Evolutionary conservation across 2,113 vertebrate genomes (phyloP).

Genomic region (Psilopsiagon aymara): DNA sequence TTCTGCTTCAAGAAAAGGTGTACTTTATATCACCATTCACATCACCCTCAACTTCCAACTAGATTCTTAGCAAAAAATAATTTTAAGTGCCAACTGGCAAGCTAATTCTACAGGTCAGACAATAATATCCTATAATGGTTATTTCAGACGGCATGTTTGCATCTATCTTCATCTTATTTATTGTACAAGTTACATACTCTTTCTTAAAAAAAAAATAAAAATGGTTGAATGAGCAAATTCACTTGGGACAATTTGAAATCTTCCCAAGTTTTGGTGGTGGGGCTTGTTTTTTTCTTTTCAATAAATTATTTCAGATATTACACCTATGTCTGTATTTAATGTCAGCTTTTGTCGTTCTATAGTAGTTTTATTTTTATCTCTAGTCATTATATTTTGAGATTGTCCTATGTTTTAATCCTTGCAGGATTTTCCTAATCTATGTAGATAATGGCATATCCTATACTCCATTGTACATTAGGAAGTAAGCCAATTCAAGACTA

Average conservation of each 20-base stretch:
- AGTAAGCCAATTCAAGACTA: neutral
- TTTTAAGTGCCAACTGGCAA: neutral
- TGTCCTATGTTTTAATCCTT: neutral
- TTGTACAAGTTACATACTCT: neutral
- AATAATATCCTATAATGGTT: neutral
- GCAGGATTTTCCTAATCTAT: neutral
- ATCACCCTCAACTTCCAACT: neutral
- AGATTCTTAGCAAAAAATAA: neutral
- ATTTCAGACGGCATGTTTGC: neutral
- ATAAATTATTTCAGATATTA: neutral
- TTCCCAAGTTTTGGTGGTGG: neutral
- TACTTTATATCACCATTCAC: neutral
- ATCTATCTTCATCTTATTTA: neutral
- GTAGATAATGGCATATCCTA: neutral
- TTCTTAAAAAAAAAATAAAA: neutral
- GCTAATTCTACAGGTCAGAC: neutral
- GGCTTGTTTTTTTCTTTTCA: neutral
- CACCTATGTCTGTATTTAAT: neutral
- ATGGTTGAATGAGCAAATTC: neutral
- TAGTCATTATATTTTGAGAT: neutral
- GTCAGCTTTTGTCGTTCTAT: neutral
- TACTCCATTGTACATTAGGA: neutral
- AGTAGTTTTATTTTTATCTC: neutral
- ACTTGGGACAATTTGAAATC: neutral
- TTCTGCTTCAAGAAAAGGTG: neutral